Conservation (phyloP, 2,797 vertebrate species). For the Mus caroli region DNA sequence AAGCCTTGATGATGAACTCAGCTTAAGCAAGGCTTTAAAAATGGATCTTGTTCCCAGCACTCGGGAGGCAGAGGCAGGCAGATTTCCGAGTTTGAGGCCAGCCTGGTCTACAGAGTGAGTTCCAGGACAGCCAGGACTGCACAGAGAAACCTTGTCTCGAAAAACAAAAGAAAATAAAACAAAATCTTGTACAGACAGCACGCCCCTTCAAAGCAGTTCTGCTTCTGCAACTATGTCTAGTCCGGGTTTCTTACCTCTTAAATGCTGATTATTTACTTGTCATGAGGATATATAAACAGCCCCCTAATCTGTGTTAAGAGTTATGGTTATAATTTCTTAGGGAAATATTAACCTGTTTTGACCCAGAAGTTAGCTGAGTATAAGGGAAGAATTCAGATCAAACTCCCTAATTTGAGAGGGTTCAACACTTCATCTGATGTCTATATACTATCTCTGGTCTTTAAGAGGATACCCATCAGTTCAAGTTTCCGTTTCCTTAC, state of each 20-base stretch:
- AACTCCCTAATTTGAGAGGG: neutral
- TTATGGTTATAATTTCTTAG: neutral
- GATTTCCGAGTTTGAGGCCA: no score
- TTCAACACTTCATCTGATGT: neutral
- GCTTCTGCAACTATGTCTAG: conserved; percentile 5
- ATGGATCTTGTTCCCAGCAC: no score
- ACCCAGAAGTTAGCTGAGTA: neutral
- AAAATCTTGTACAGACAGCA: neutral
- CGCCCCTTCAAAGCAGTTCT: conserved; percentile 30
- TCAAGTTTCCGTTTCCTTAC: neutral
- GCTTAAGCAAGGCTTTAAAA: neutral
- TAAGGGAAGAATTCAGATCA: neutral
- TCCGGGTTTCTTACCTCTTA: neutral
- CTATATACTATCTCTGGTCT: neutral
- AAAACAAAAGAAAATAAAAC: no score
- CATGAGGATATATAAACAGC: neutral
- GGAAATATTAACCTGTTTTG: conserved; percentile 15
- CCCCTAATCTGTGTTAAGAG: neutral
- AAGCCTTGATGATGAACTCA: neutral
- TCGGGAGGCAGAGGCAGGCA: no score
- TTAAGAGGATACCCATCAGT: neutral
- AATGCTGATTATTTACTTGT: neutral
- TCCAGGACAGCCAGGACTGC: no score
- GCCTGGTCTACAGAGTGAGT: no score
- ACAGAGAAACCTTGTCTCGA: no score